Percentiles rank a stretch among this genome's conserved stretches.
phyloP scores from a whole-genome alignment of 2,113 vertebrate species.

The Benitochromis conjunctus region DNA sequence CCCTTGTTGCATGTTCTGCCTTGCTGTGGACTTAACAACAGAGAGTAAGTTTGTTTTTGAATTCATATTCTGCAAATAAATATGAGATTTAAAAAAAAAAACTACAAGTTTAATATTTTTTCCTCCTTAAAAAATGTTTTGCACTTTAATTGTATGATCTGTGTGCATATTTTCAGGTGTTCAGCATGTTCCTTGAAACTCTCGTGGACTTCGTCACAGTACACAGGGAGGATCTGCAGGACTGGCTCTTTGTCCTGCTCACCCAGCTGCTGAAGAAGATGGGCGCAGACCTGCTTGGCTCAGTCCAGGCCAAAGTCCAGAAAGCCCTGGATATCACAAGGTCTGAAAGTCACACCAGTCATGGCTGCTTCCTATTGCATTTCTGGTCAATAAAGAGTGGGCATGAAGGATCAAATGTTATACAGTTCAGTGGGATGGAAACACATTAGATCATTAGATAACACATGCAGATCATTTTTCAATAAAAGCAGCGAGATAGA shows the following conservation, averaged over 20 bases:
- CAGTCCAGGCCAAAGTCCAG: conserved; percentile 97
- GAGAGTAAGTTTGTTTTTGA: conserved; percentile 90
- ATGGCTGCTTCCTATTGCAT: background rate
- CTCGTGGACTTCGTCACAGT: conserved; percentile 96
- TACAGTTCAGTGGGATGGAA: background rate
- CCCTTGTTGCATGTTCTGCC: conserved; percentile 90
- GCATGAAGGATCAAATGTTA: background rate
- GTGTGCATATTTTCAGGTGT: conserved; percentile 76
- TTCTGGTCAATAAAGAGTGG: background rate
- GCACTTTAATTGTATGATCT: background rate
- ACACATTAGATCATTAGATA: background rate
- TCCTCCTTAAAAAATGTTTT: background rate
- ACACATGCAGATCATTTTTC: background rate
- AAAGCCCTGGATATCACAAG: conserved; percentile 96
- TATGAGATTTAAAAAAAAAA: background rate
- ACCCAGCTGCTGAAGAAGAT: conserved; percentile 98
- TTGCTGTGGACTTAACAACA: conserved; percentile 93
- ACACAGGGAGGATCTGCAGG: conserved; percentile 95
- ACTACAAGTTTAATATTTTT: background rate
- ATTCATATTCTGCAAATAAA: background rate
- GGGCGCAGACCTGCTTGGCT: conserved; percentile 95
- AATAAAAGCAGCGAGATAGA: background rate
- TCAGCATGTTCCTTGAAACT: conserved; percentile 99
- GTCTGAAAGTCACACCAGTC: conserved; percentile 52
- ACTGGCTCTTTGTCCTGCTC: conserved; percentile 97